A percentile compares a stretch with the other conserved stretches of the same genome.
These are phyloP conservation scores for Eueremaeus valkanovi DNA, from an alignment of 2,888 invertebrate genomes.

Conservation along the genomic window DNA sequence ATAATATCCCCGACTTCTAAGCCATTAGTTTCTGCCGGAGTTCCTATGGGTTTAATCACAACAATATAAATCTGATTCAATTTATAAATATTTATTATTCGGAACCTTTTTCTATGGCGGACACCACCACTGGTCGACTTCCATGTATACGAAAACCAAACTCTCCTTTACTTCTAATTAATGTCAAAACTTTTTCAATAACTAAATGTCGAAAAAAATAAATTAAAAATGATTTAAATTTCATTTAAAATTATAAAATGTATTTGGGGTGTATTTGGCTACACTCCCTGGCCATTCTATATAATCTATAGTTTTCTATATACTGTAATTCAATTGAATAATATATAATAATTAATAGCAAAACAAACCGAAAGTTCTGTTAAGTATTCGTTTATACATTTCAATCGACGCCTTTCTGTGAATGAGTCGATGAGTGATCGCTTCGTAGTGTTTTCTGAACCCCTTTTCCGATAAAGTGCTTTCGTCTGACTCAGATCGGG, in stretches of 20 bases:
- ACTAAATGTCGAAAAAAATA: conserved; percentile 57
- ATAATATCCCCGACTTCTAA: conserved; percentile 91
- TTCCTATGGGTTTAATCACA: conserved; percentile 58
- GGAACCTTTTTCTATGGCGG: conserved; percentile 84
- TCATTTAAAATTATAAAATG: no score
- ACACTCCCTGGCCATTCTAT: no score
- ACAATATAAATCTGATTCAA: background rate
- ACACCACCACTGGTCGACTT: conserved; percentile 91
- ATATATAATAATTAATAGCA: conserved; percentile 14
- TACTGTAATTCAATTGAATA: conserved; percentile 22
- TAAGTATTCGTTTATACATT: conserved; percentile 77
- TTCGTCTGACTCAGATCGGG: conserved; percentile 52
- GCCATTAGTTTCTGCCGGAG: conserved; percentile 86
- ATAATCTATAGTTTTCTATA: no score
- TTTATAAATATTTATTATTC: background rate
- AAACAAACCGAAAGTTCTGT: conserved; percentile 74
- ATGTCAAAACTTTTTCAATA: conserved; percentile 79
- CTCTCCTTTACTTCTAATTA: conserved; percentile 73
- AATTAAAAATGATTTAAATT: background rate
- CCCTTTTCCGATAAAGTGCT: conserved; percentile 77
- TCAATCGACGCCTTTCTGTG: conserved; percentile 84
- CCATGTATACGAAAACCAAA: conserved; percentile 94
- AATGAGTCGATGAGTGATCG: conserved; percentile 80
- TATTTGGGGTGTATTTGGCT: no score
- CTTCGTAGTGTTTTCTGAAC: conserved; percentile 78